Evolutionary conservation across 2,888 invertebrate species (phyloP).

Genomic region (Bursaphelenchus okinawaensis): DNA sequence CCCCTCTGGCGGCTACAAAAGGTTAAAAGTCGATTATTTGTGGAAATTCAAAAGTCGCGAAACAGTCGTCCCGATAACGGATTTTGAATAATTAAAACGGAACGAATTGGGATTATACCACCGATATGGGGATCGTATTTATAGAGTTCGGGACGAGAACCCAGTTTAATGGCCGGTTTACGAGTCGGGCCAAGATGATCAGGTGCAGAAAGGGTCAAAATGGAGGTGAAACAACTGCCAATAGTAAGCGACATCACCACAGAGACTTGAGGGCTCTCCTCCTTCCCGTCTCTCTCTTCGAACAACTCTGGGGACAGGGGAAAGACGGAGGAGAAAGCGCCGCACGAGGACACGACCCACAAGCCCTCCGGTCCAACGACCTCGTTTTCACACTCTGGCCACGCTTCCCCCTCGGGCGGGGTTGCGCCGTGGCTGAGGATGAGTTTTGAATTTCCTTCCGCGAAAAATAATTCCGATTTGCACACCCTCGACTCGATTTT

Average conservation of each 20-base stretch:
- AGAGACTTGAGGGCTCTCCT: background rate
- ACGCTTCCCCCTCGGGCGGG: background rate
- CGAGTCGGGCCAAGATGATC: background rate
- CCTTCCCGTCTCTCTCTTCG: background rate
- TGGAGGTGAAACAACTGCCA: slow-evolving; percentile 4
- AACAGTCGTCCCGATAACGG: background rate
- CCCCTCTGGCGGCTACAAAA: background rate
- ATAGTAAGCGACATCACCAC: slow-evolving; percentile 1
- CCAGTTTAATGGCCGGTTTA: background rate
- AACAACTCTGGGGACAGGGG: background rate
- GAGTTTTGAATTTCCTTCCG: slow-evolving; percentile 2
- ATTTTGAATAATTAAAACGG: slow-evolving; percentile 6
- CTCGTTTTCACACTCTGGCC: background rate
- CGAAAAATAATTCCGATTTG: background rate
- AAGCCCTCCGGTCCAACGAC: background rate
- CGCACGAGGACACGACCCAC: background rate
- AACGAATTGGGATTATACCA: background rate
- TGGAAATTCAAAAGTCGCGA: background rate
- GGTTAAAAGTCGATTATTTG: background rate
- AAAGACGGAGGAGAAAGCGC: background rate
- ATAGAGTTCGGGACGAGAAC: background rate
- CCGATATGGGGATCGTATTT: background rate
- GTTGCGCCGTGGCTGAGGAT: background rate
- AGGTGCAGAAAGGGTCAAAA: slow-evolving; percentile 2
- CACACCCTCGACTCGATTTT: no score